Conservation (phyloP, 2,797 vertebrate genomes). For the Falco rusticolus region DNA sequence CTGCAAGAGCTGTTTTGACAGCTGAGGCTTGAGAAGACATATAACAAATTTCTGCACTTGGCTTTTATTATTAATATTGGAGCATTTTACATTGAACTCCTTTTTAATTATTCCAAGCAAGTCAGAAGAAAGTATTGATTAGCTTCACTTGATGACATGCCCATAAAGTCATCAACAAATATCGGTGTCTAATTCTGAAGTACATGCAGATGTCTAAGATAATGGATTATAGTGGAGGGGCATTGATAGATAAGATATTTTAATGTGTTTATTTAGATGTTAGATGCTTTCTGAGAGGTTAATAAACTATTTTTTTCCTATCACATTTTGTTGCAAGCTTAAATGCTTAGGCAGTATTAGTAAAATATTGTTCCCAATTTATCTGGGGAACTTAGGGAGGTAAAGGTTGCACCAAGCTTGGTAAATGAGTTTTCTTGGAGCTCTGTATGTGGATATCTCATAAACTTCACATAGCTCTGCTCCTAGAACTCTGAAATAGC, state of each 20-base stretch:
- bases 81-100: background rate
- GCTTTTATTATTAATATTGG: background rate
- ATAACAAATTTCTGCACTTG: background rate
- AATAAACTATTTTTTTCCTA: background rate
- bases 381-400: background rate
- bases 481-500: background rate
- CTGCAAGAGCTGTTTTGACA: background rate
- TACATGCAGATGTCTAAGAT: background rate
- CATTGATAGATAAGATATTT: conserved; percentile 3
- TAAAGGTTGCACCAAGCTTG: background rate
- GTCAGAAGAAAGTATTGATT: conserved; percentile 39
- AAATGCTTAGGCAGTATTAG: background rate
- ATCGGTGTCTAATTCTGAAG: background rate
- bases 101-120: background rate
- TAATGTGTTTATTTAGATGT: background rate
- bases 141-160: background rate
- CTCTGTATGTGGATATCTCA: background rate
- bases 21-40: background rate
- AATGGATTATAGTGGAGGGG: background rate
- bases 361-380: background rate
- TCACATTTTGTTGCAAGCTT: background rate
- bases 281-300: background rate
- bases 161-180: conserved; percentile 33
- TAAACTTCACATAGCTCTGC: background rate
- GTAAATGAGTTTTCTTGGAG: background rate